Evolutionary conservation across 1,140 invertebrate species (phyloP).

Genomic region (Euura lappo): DNA sequence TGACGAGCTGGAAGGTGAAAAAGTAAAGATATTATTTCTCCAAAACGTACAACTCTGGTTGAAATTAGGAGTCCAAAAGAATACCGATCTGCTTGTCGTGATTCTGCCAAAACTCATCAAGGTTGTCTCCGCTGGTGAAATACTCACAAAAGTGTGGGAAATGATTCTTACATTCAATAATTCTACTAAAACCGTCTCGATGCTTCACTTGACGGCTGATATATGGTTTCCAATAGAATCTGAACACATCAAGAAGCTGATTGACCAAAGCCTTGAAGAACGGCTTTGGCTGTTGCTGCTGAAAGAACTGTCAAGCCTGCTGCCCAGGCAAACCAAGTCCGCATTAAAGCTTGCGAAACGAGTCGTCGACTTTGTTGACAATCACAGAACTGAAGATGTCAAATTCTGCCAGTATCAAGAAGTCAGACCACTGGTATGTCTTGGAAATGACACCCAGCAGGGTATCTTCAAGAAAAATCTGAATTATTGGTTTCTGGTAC

Average conservation of each 20-base stretch:
- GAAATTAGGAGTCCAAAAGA: slow-evolving; percentile 22
- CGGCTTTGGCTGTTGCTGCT: not conserved
- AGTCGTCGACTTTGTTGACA: slow-evolving; percentile 35
- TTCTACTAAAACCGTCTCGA: slow-evolving; percentile 27
- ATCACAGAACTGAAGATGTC: not conserved
- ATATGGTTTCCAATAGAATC: slow-evolving; percentile 18
- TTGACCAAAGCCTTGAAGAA: not conserved
- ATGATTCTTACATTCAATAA: slow-evolving; percentile 22
- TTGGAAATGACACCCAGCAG: slow-evolving; percentile 4
- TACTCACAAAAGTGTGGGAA: slow-evolving; percentile 27
- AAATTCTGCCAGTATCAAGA: slow-evolving; percentile 5
- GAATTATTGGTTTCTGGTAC: slow-evolving; percentile 56
- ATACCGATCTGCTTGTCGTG: slow-evolving; percentile 32
- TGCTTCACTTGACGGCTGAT: slow-evolving; percentile 34
- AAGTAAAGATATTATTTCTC: slow-evolving; percentile 5
- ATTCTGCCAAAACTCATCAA: slow-evolving; percentile 36
- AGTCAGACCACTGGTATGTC: slow-evolving; percentile 37
- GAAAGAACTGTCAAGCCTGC: not conserved
- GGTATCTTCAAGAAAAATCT: slow-evolving; percentile 32
- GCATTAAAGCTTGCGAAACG: slow-evolving; percentile 48
- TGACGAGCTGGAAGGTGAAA: not conserved
- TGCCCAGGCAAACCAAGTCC: slow-evolving; percentile 45
- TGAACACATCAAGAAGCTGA: not conserved
- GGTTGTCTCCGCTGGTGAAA: slow-evolving; percentile 19
- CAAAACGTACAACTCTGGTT: slow-evolving; percentile 30